phyloP scores from a whole-genome alignment of 1,140 invertebrate species.

The Nephila pilipes region DNA sequence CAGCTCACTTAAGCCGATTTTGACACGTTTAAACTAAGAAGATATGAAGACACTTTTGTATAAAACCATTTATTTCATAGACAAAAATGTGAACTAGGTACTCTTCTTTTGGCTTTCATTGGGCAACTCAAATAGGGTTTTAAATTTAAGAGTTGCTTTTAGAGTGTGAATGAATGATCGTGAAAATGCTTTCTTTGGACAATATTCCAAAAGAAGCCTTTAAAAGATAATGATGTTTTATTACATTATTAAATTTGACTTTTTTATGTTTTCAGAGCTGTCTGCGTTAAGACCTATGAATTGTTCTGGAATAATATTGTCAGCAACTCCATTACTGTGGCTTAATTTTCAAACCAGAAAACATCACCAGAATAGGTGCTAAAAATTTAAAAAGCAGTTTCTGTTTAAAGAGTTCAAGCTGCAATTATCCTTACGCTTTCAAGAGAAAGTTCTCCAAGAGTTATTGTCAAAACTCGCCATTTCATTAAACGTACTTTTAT shows the following conservation, averaged over 20 bases:
- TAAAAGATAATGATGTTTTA: too few relatives aligned
- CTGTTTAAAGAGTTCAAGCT: neutral
- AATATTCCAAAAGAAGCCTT: too few relatives aligned
- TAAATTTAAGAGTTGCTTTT: too few relatives aligned
- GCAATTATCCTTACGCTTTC: neutral
- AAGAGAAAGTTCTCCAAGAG: neutral
- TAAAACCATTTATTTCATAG: too few relatives aligned
- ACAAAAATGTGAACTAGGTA: too few relatives aligned
- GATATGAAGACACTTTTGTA: too few relatives aligned
- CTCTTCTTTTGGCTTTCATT: too few relatives aligned
- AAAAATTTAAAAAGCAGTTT: neutral
- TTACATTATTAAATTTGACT: neutral
- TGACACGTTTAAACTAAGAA: too few relatives aligned
- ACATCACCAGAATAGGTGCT: neutral
- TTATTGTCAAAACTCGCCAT: neutral
- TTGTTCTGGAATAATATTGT: constrained; percentile 62
- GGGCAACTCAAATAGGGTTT: too few relatives aligned
- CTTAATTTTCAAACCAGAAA: neutral
- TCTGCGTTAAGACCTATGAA: constrained; percentile 46
- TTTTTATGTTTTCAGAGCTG: constrained; percentile 49
- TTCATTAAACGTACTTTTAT: neutral
- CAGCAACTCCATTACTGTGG: constrained; percentile 34
- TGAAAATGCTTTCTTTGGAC: too few relatives aligned
- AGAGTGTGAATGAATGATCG: too few relatives aligned
- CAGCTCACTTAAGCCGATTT: too few relatives aligned